Conservation (phyloP, 2,113 vertebrate species). For the Hydrolagus affinis region DNA sequence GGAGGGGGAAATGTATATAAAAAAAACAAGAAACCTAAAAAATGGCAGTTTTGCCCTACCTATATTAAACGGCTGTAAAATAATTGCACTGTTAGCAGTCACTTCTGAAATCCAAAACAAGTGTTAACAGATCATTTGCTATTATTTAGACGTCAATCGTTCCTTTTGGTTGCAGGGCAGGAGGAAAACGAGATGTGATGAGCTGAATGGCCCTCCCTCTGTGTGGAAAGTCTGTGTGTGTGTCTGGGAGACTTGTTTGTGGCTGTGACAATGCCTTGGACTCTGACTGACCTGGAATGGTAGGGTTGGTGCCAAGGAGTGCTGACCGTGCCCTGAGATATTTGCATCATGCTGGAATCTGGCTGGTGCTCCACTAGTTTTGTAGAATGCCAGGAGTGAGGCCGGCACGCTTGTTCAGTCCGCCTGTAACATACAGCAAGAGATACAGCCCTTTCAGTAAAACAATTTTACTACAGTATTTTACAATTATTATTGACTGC, state of each 20-base stretch:
- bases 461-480: not conserved
- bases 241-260: constrained; percentile 15
- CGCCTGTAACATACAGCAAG: constrained; percentile 53
- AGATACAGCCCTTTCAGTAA: not conserved
- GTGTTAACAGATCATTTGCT: too few relatives aligned
- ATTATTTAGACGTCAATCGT: too few relatives aligned
- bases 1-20: constrained; percentile 12
- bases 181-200: not conserved
- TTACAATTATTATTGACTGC: not conserved
- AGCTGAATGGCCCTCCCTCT: too few relatives aligned
- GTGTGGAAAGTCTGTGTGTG: not conserved
- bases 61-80: too few relatives aligned
- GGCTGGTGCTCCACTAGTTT: constrained; percentile 63
- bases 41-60: too few relatives aligned
- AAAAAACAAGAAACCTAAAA: constrained; percentile 8
- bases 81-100: too few relatives aligned
- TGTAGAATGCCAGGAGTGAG: constrained; percentile 87
- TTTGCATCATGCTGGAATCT: constrained; percentile 78
- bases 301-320: constrained; percentile 77
- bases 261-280: not conserved
- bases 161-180: not conserved
- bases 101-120: too few relatives aligned
- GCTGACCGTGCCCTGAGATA: constrained; percentile 72
- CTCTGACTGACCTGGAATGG: constrained; percentile 71
- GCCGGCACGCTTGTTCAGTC: constrained; percentile 64